Percentiles rank a stretch among this genome's conserved stretches.
These are phyloP conservation scores for Myiagra hebetior DNA, from an alignment of 2,113 vertebrate species.

Conservation along the genomic window DNA sequence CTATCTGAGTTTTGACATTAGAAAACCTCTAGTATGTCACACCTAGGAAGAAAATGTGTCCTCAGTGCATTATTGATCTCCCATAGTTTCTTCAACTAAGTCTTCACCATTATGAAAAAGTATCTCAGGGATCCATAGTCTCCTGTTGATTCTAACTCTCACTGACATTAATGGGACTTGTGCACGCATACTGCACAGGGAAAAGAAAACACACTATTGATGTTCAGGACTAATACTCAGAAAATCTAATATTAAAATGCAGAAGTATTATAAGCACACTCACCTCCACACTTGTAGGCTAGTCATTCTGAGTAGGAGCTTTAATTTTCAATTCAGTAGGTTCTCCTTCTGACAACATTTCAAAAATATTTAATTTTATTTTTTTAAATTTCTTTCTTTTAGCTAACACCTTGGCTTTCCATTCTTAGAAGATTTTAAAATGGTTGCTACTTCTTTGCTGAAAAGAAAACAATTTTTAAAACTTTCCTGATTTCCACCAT, in stretches of 20 bases:
- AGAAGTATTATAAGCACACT: not conserved
- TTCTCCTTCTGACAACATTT: not conserved
- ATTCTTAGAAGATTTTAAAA: not conserved
- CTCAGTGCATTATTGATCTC: conserved; percentile 15
- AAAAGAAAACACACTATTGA: conserved; percentile 14
- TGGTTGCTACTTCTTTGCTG: not conserved
- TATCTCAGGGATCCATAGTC: not conserved
- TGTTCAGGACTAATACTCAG: not conserved
- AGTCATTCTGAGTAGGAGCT: not conserved
- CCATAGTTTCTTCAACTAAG: not conserved
- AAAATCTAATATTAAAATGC: conserved; percentile 19
- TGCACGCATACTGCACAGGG: not conserved
- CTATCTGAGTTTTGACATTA: not conserved
- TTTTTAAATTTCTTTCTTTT: not conserved
- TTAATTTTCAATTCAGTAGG: not conserved
- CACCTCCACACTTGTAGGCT: not conserved
- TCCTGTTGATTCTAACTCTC: conserved; percentile 19
- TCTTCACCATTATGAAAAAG: not conserved
- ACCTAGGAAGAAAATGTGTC: not conserved
- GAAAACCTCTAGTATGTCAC: not conserved
- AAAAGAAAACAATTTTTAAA: not conserved
- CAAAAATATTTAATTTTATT: not conserved
- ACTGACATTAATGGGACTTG: conserved; percentile 6
- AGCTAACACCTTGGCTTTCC: not conserved
- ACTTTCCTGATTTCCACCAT: not conserved